Base-by-base conservation (phyloP, 2,888 invertebrate genomes). In the Neria commutata region DNA sequence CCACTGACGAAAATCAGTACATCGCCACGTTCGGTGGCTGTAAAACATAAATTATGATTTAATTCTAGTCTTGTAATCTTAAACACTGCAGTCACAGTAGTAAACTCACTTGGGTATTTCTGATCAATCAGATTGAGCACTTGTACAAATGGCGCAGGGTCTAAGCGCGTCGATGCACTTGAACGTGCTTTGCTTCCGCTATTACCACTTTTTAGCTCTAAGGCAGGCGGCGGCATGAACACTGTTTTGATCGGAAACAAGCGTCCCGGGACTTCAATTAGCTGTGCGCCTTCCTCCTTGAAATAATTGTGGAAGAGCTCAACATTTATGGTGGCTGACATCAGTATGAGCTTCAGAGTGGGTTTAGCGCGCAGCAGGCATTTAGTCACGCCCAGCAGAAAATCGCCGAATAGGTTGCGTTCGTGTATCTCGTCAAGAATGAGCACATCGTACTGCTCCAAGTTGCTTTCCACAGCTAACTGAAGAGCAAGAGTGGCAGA, bases 321-420 rank as follows among this genome's bases (percentile, higher is more conserved):
- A 24, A 98, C 90, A 83, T 99, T 99, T 58, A 99, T 98, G 0
- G 99, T 99, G 14, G 99, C 99, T 0, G 98, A 98, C 99, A 99
- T 99, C 0, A 99, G 87, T 42, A 98, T 90, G 14, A 97, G 81
- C 81, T 97, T 98, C 21, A 98, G 84, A 72, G 95, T 88, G 3
- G 82, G 81, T 50, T 93, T 85, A 71, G 91, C 91, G 69, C 91
- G 87, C 48, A 96, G 84, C 8, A 99, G 83, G 79, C 97, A 98
- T 78, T 97, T 96, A 68, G 98, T 87, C 1, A 99, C 90, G 1
- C 98, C 98, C 3, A 98, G 84, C 37, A 99, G 83, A 78, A 97
- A 95, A 77, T 97, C 97, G 1, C 97, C 97, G 81, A 95, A 91
- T 3, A 98, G 85, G 83, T 98, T 97, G 14, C 98, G 86, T 79